Conservation (phyloP, 2,888 invertebrate species). For the Thereva nobilitata region DNA sequence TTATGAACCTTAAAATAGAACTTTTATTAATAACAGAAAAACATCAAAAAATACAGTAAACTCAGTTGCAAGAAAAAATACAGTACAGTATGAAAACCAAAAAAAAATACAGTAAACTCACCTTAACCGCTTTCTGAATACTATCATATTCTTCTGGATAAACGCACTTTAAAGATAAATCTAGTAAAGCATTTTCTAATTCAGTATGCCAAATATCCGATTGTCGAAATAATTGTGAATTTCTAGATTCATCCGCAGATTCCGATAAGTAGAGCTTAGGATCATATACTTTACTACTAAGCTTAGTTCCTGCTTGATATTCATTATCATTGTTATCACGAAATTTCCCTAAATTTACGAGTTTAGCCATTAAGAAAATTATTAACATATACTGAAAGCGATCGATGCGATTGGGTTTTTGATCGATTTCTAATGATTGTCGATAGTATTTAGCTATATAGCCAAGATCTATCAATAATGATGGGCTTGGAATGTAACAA, state of each 20-base stretch:
- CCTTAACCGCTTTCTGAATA: slow-evolving; percentile 34
- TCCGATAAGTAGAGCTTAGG: slow-evolving; percentile 26
- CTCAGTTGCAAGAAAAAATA: no score
- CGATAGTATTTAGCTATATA: slow-evolving; percentile 37
- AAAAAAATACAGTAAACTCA: slow-evolving; percentile 3
- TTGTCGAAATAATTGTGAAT: slow-evolving; percentile 42
- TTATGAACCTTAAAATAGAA: slow-evolving; percentile 11
- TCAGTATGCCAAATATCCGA: slow-evolving; percentile 43
- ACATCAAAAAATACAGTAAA: background rate
- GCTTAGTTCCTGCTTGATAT: background rate
- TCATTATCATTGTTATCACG: background rate
- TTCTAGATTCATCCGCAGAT: slow-evolving; percentile 35
- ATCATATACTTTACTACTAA: slow-evolving; percentile 16
- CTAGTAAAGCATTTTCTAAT: slow-evolving; percentile 44
- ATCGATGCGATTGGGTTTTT: slow-evolving; percentile 9
- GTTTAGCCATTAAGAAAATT: slow-evolving; percentile 28
- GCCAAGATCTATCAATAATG: slow-evolving; percentile 35
- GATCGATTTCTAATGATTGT: slow-evolving; percentile 14
- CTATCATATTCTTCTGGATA: slow-evolving; percentile 43
- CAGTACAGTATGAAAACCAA: background rate
- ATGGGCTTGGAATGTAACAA: slow-evolving; percentile 22
- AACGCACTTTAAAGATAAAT: slow-evolving; percentile 43
- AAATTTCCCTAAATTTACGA: slow-evolving; percentile 17
- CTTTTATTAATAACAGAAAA: slow-evolving; percentile 9
- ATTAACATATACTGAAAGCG: slow-evolving; percentile 37